These are phyloP conservation scores for Diachrysia chrysitis DNA, from an alignment of 2,888 invertebrate genomes.

Conservation along the genomic window DNA sequence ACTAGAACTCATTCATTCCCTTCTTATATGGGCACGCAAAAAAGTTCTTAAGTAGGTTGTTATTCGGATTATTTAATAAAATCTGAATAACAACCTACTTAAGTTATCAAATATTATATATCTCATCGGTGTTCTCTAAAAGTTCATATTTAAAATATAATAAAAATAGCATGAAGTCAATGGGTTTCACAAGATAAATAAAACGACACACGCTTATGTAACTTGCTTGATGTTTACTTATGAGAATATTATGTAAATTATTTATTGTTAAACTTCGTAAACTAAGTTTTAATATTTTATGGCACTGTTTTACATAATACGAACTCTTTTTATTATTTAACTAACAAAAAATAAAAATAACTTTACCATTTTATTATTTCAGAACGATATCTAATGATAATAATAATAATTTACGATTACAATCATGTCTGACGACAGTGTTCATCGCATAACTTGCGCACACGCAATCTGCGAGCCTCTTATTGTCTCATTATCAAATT, in stretches of 20 bases:
- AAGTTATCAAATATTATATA: too few relatives aligned
- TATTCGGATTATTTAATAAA: too few relatives aligned
- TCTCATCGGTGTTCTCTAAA: too few relatives aligned
- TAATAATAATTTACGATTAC: conserved; percentile 26
- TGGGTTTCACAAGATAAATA: conserved; percentile 9
- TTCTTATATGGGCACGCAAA: background rate
- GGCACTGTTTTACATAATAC: background rate
- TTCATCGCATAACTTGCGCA: conserved; percentile 27
- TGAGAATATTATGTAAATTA: background rate
- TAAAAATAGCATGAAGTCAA: background rate
- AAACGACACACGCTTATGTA: background rate
- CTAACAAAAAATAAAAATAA: conserved; percentile 4
- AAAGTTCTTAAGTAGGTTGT: too few relatives aligned
- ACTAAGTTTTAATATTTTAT: background rate
- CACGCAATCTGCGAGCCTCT: conserved; percentile 27
- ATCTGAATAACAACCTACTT: too few relatives aligned
- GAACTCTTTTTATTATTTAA: background rate
- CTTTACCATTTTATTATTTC: conserved; percentile 7
- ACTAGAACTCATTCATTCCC: background rate
- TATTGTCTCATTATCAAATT: conserved; percentile 39
- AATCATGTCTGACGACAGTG: conserved; percentile 1
- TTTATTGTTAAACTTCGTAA: background rate
- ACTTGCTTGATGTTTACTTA: background rate
- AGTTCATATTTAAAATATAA: background rate
- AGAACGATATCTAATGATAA: conserved; percentile 30